Evolutionary conservation across 2,797 vertebrate species (phyloP).

Genomic region (Pseudotriccus pelzelni): DNA sequence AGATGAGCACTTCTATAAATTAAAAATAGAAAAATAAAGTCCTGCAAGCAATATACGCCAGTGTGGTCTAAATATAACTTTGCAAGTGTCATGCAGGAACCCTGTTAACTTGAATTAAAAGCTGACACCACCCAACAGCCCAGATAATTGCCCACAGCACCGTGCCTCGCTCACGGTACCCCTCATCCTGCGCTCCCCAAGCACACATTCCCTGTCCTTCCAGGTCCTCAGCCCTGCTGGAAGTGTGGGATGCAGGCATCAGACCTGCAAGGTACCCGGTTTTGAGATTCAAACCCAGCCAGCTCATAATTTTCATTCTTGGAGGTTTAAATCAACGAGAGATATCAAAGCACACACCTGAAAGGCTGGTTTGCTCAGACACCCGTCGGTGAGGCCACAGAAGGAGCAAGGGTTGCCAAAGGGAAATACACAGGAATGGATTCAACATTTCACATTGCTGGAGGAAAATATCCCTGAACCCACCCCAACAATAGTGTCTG

Average conservation of each 20-base stretch:
- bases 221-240: rapidly evolving
- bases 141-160: background rate
- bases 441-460: background rate
- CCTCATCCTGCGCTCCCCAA: rapidly evolving
- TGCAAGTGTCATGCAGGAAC: background rate
- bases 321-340: background rate
- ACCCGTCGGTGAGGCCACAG: rapidly evolving
- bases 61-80: background rate
- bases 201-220: background rate
- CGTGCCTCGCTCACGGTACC: rapidly evolving
- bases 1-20: background rate
- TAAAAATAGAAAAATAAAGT: background rate
- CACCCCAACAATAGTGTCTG: background rate
- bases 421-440: background rate
- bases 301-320: background rate
- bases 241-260: background rate
- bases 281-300: background rate
- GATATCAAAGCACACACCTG: background rate
- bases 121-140: background rate
- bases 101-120: background rate
- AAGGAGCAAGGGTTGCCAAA: background rate
- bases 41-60: background rate
- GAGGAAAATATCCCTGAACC: background rate
- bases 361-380: background rate
- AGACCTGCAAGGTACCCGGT: background rate